phyloP scores from a whole-genome alignment of 2,113 vertebrate species.

The Polypterus senegalus region DNA sequence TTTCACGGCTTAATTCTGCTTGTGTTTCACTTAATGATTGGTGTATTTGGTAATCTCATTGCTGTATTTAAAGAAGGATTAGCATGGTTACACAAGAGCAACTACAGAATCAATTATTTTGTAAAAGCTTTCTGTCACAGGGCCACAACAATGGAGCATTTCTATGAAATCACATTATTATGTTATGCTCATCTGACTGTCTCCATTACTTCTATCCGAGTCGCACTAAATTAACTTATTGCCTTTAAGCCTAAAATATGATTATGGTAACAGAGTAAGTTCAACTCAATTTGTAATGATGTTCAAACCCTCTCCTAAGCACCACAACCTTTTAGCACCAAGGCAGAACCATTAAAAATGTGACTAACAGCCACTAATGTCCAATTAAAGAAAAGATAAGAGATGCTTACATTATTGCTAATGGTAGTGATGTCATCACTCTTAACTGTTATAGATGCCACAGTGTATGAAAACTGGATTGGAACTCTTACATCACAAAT shows the following conservation, averaged over 20 bases:
- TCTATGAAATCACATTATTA: constrained; percentile 22
- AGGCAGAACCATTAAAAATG: constrained; percentile 12
- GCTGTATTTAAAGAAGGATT: not conserved
- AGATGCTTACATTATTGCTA: no score
- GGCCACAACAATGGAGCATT: constrained; percentile 20
- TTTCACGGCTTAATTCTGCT: no score
- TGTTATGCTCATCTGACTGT: not conserved
- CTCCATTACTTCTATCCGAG: constrained; percentile 10
- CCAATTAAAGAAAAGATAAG: no score
- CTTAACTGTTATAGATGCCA: no score
- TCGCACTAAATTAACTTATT: constrained; percentile 16
- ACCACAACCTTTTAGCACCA: constrained; percentile 10
- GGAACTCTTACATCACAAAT: no score
- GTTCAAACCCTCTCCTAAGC: constrained; percentile 14
- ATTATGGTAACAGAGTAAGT: constrained; percentile 9
- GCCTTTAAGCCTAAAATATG: constrained; percentile 10
- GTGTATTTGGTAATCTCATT: no score
- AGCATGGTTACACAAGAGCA: not conserved
- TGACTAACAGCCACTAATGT: constrained; percentile 7
- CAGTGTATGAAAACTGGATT: no score
- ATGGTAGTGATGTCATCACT: no score
- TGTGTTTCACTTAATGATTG: no score
- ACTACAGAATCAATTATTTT: not conserved
- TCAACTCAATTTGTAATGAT: constrained; percentile 17
- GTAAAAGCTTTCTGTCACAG: constrained; percentile 5